Evolutionary conservation across 92 coral and sea anemone species (phyloP), one percentile per base, ranked within the genome.

Genomic region (Porites lobata): DNA sequence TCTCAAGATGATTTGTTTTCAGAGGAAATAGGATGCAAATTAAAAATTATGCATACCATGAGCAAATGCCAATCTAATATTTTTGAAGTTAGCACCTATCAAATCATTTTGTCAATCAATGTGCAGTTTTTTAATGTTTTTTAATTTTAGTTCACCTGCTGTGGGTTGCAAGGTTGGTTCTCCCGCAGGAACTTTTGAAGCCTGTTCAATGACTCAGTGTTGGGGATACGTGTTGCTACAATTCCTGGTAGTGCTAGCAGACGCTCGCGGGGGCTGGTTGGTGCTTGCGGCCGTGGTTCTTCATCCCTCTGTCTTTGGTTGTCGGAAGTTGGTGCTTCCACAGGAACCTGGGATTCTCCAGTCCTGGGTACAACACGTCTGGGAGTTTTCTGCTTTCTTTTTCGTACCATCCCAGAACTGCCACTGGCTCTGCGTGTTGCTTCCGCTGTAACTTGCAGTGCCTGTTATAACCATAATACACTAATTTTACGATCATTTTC

Each of bases 191-290:
- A 76, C 80, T 57, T 47, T 76, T 76, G 19, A 19, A 76, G 80
- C 80, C 80, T 76, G 64, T 58, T 29, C 6, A 76, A 51, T 9
- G 80, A 76, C 19, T 19, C 68, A 10, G 26, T 12, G 32, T 22
- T 58, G 64, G 80, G 68, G 9, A 76, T 56, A 1, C 19, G 38
- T 9, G 80, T 76, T n/a, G 66, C 80, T 15, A 8, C 15, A 15
- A 76, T 76, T 10, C 80, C 80, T 76, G 80, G 68, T 14, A 76
- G 80, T 18, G 80, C 53, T 14, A 76, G 5, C 52, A 76, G 47
- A 18, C 6, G 17, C 18, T 76, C 80, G 12, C 80, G 13, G 56
- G 66, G 80, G 47, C 24, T 29, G 11, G 19, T 54, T 22, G 21
- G 14, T 69, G 54, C 53, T 73, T 9, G n/a, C 9, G 26, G 78